Evolutionary conservation across 2,113 vertebrate genomes (phyloP).

Genomic region (Trinectes maculatus): DNA sequence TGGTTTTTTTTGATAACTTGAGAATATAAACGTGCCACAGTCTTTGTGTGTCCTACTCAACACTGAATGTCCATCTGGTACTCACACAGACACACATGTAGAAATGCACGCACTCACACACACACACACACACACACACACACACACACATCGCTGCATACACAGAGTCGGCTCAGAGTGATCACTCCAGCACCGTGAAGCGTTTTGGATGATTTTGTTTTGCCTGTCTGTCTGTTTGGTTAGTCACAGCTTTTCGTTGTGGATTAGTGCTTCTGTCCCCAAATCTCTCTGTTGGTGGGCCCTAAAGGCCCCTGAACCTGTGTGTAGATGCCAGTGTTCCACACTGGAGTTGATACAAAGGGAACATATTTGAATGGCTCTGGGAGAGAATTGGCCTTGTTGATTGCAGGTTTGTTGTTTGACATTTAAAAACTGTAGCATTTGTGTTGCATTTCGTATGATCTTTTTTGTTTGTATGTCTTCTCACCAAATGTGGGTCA

Average conservation of each 20-base stretch:
- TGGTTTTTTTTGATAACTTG: conserved; percentile 72
- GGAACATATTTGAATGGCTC: conserved; percentile 3
- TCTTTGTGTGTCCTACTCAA: conserved; percentile 86
- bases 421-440: conserved; percentile 77
- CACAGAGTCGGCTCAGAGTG: conserved; percentile 57
- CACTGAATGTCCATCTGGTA: conserved; percentile 81
- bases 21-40: conserved; percentile 77
- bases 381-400: conserved; percentile 17
- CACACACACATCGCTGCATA: conserved; percentile 50
- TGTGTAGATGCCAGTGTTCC: conserved; percentile 28
- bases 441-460: conserved; percentile 82
- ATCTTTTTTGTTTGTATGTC: conserved; percentile 58
- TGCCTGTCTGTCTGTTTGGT: conserved; percentile 21
- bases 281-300: background rate
- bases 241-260: conserved; percentile 37
- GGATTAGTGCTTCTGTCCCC: conserved; percentile 13
- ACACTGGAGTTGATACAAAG: conserved; percentile 13
- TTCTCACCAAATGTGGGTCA: conserved; percentile 37
- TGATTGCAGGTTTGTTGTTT: conserved; percentile 30
- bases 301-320: conserved; percentile 19
- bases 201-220: conserved; percentile 13
- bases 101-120: no score
- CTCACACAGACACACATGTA: conserved; percentile 62
- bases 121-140: conserved; percentile 45
- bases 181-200: conserved; percentile 47